Evolutionary conservation across 2,113 vertebrate species (phyloP), one percentile per base, ranked within the genome.

Genomic region (Brachyistius frenatus): DNA sequence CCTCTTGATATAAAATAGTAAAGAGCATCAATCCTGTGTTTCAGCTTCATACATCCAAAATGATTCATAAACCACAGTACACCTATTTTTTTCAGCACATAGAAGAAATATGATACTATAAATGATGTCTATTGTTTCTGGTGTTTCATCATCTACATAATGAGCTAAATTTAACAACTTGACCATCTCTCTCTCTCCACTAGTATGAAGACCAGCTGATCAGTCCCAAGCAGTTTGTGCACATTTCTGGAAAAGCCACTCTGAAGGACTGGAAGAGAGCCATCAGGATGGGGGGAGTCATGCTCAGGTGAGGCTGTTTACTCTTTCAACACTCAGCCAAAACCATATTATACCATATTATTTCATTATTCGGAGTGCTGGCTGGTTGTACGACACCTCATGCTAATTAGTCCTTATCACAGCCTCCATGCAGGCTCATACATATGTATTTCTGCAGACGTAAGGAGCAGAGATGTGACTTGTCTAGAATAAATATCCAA

Each of bases 241-340:
- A 99, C 88, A 94, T 99, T 86, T 98, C 98, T 83, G 98, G 98
- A 69, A 99, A 99, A 88, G 98, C 98, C 66, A 99, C 98, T 4
- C 89, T 99, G 66, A 99, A 99, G 84, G 98, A 99, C 86, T 99
- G 98, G 98, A 99, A 99, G 90, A 94, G 98, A 93, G 98, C 98
- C 81, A 99, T 99, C 92, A 95, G 98, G 86, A 95, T 99, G 31
- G 96, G 96, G 16, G 98, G 98, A 74, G 95, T 99, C 91, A 99
- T 99, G 98, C 94, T 99, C 69, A 97, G 98, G 98, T 99, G 93
- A 93, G 80, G 33, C 6, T 49, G 46, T 5, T 37, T 36, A 0
- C 3, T 4, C 10, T 41, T 41, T 9, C 7, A 41, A 41, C 41
- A 13, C 0, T 44, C 9, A 44, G 13, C 41, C 1, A 44, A 44